A percentile compares a stretch with the other conserved stretches of the same genome.
Evolutionary conservation across 1,140 invertebrate genomes (phyloP).

Genomic region (Listronotus bonariensis): DNA sequence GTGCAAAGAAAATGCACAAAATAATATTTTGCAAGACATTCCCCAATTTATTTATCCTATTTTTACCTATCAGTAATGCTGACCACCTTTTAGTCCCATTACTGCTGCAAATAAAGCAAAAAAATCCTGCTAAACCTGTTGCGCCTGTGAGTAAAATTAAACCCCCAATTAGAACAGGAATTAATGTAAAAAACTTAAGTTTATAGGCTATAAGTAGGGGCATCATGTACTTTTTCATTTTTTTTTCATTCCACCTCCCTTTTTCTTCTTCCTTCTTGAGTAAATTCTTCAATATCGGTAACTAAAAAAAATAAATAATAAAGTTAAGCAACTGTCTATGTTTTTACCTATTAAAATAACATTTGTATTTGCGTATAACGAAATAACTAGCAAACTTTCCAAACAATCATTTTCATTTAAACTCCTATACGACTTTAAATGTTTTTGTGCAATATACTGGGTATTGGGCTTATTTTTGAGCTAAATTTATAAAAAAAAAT

Average conservation of each 20-base stretch:
- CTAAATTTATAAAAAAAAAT: too few relatives aligned
- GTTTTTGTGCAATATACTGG: too few relatives aligned
- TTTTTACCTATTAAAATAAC: too few relatives aligned
- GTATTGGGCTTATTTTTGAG: too few relatives aligned
- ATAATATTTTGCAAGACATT: too few relatives aligned
- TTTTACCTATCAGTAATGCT: conserved; percentile 5
- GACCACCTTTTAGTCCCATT: conserved; percentile 55
- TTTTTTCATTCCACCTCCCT: conserved; percentile 59
- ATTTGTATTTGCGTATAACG: too few relatives aligned
- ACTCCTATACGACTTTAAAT: too few relatives aligned
- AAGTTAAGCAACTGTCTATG: too few relatives aligned
- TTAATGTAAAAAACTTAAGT: conserved; percentile 77
- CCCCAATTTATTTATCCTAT: too few relatives aligned
- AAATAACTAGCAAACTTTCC: too few relatives aligned
- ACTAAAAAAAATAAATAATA: conserved; percentile 18
- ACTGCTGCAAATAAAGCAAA: conserved; percentile 77
- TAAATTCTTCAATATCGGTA: conserved; percentile 41
- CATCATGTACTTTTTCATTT: conserved; percentile 71
- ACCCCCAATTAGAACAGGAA: conserved; percentile 75
- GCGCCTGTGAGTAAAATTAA: conserved; percentile 73
- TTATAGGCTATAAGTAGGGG: conserved; percentile 80
- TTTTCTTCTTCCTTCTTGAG: conserved; percentile 51
- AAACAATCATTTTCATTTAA: too few relatives aligned
- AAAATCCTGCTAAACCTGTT: conserved; percentile 79
- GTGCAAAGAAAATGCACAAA: too few relatives aligned